A percentile compares a stretch with the other conserved stretches of the same genome.
Evolutionary conservation across 2,113 vertebrate species (phyloP).

Genomic region (Athene noctua): DNA sequence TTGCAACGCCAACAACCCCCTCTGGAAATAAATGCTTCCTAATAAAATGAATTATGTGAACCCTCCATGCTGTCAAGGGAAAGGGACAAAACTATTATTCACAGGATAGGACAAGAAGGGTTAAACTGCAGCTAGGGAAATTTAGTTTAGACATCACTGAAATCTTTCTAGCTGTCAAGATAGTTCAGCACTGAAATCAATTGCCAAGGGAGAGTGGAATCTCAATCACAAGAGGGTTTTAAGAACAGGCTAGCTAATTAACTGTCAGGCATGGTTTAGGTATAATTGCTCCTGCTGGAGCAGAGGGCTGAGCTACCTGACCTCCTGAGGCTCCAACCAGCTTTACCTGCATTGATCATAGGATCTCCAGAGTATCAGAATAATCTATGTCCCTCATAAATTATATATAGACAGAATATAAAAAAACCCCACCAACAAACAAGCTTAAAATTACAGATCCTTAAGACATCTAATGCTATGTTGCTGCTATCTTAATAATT

Average conservation of each 20-base stretch:
- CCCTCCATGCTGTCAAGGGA: not conserved
- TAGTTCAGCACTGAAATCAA: not conserved
- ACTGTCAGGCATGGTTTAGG: not conserved
- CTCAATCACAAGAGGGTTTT: not conserved
- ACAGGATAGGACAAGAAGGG: not conserved
- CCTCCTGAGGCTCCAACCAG: not conserved
- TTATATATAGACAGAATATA: not conserved
- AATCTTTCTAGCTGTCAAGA: not conserved
- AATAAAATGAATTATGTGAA: not conserved
- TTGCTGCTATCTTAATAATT: not conserved
- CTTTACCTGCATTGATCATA: not conserved
- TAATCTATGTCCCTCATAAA: not conserved
- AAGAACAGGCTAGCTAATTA: constrained; percentile 3
- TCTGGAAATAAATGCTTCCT: no score
- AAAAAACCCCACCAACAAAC: not conserved
- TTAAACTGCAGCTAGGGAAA: not conserved
- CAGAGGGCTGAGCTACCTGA: not conserved
- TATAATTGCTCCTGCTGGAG: not conserved
- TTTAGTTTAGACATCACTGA: not conserved
- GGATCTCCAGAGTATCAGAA: not conserved
- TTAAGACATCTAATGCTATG: not conserved
- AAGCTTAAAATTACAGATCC: not conserved
- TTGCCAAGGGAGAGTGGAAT: not conserved
- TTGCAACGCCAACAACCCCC: no score
- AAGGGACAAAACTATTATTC: not conserved